Evolutionary conservation across 2,797 vertebrate genomes (phyloP).

Genomic region (Clarias fuscus): DNA sequence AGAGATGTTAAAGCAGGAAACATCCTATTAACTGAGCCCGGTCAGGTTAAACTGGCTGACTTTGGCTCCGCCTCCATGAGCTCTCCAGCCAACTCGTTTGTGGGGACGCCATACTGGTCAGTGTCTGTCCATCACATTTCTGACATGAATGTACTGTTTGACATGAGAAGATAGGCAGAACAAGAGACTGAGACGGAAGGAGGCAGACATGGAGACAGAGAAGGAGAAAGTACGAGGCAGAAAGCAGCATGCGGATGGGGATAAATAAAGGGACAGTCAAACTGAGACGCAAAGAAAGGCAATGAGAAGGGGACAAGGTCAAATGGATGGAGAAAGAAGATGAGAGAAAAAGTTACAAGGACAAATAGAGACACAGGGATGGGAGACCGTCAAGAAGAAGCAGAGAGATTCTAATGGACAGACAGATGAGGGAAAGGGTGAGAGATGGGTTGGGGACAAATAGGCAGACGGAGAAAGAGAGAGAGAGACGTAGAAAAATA

Average conservation of each 20-base stretch:
- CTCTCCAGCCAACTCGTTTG: slow-evolving; percentile 98
- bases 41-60: slow-evolving; percentile 97
- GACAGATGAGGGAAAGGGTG: background rate
- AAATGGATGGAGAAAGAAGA: background rate
- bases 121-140: slow-evolving; percentile 51
- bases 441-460: background rate
- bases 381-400: background rate
- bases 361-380: background rate
- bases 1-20: slow-evolving; percentile 99
- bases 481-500: background rate
- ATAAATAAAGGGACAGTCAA: background rate
- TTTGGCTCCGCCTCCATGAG: slow-evolving; percentile 97
- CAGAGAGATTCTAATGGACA: background rate
- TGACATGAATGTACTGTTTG: background rate
- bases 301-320: background rate
- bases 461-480: background rate
- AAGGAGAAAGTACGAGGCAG: background rate
- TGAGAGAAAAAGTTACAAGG: background rate
- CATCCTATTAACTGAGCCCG: slow-evolving; percentile 96
- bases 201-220: too few species aligned
- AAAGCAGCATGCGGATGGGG: background rate
- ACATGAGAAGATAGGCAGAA: background rate
- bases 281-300: background rate
- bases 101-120: slow-evolving; percentile 98
- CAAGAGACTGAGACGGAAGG: background rate